These are phyloP conservation scores for Montipora sp. DNA, from an alignment of 64 coral and sea anemone species.

Conservation along the genomic window DNA sequence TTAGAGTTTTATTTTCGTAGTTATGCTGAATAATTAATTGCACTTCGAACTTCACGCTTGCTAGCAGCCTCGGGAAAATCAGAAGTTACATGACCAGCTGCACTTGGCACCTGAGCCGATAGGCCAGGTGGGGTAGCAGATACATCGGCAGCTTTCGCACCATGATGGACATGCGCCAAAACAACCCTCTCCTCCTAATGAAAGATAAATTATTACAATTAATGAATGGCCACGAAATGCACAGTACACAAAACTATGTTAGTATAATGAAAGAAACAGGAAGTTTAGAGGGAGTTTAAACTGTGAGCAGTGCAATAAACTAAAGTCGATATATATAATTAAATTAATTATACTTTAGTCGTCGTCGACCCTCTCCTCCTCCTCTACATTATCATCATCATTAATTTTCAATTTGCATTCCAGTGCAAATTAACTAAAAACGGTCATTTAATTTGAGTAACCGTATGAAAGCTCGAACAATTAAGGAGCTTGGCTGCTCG, in stretches of 20 bases:
- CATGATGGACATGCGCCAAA: conserved; percentile 5
- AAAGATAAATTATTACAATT: conserved; percentile 8
- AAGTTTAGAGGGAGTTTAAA: not conserved
- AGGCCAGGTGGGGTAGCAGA: not conserved
- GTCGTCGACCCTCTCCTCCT: not conserved
- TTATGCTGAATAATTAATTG: not conserved
- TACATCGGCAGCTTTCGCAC: conserved; percentile 18
- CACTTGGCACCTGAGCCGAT: not conserved
- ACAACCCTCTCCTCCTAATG: not conserved
- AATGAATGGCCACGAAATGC: not conserved
- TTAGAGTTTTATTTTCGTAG: too few species aligned
- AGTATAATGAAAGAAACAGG: not conserved
- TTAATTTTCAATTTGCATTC: too few species aligned
- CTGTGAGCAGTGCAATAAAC: not conserved
- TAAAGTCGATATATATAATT: not conserved
- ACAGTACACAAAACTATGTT: not conserved
- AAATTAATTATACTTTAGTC: too few species aligned
- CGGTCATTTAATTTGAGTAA: too few species aligned
- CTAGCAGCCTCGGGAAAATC: not conserved
- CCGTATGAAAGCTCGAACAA: too few species aligned
- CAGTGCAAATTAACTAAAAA: too few species aligned
- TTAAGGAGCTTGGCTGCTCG: too few species aligned
- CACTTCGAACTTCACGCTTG: not conserved
- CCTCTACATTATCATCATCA: not conserved
- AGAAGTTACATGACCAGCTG: not conserved